Base-by-base conservation (phyloP, 2,113 vertebrate genomes). In the Campylorhamphus procurvoides region DNA sequence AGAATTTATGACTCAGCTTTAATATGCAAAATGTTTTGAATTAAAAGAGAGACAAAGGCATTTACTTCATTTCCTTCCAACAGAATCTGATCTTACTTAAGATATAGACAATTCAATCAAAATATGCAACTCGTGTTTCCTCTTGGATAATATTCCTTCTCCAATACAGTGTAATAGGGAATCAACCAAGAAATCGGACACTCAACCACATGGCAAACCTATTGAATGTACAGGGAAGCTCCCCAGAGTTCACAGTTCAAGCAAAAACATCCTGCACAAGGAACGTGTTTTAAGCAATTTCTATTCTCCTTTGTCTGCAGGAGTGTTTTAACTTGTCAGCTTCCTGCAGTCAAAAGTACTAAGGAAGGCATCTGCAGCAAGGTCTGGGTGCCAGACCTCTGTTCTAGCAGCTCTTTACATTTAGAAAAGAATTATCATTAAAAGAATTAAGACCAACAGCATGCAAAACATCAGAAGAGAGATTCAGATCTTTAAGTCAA, bases 1-100 rank as follows among this genome's bases (percentile, higher is more conserved):
- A 88, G 73, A 94, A 96, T 95, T 96, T 96, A 95, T 95, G 88
- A 95, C 83, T 96, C 95, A 95, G 88, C 56, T 91, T 94, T 94
- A 94, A 94, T 89, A 96, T 35, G 90, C 44, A 86, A 87, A 94
- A 77, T 12, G 15, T 60, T 81, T 87, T 90, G 86, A 96, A 96
- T 89, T 89, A 81, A 90, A 95, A 74, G 89, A 94, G 85, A 92
- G 76, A 95, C 76, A 25, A 42, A 81, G 56, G 80, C 80, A 96
- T 92, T 87, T 93, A 82, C 40, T 96, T 95, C 20, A 91, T 71
- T 95, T 67, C 84, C 72, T 96, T 94, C 72, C 83, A 92, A 86
- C 31, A 92, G 49, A 82, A 82, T 82, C 44, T 94, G 86, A 92
- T 94, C 83, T 84, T 60, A 74, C 82, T 91, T 85, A 92, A 95